Evolutionary conservation across 2,797 vertebrate species (phyloP), one percentile per base, ranked within the genome.

Genomic region (Argentina silus): DNA sequence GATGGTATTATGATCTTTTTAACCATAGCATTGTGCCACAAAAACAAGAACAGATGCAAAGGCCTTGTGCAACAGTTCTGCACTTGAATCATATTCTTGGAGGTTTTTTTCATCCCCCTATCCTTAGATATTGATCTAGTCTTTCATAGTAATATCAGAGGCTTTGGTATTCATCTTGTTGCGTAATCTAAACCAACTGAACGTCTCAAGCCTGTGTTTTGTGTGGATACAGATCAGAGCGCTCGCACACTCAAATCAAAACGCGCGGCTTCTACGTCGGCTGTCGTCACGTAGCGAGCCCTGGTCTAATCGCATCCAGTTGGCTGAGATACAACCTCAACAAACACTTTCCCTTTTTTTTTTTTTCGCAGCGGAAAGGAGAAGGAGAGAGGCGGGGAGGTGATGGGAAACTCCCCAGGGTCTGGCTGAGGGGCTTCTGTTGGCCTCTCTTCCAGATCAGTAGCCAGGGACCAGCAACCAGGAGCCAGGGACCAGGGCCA

Each of bases 331-430:
- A 56, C 67, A 78, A 74, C 15, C 45, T 15, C 57, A 62, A 72
- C 12, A 72, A 57, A 62, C 23, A 47, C 47, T 69, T 60, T 60
- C 27, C 5, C n/a, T n/a, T n/a, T n/a, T 60, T 60, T 60, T 68
- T 67, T 65, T 60, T 17, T 0, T 50, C 43, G 69, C 19, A 27
- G 23, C 63, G 69, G 45, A 71, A 69, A 21, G 61, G 3, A 62
- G 65, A 43, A n/a, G 59, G 59, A 64, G 67, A 57, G 66, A 67
- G 65, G 51, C 50, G 15, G 47, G n/a, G 50, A 68, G 50, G 81
- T 79, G 87, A 86, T 76, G 73, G 88, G 90, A 92, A 93, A 93
- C 83, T 86, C 86, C 86, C 83, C 60, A 75, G 87, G 85, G 86
- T 89, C 84, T 91, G 88, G 85, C 79, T 84, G 80, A n/a, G 78